Conservation (phyloP, 2,797 vertebrate species). For the Eleutherodactylus coqui region DNA sequence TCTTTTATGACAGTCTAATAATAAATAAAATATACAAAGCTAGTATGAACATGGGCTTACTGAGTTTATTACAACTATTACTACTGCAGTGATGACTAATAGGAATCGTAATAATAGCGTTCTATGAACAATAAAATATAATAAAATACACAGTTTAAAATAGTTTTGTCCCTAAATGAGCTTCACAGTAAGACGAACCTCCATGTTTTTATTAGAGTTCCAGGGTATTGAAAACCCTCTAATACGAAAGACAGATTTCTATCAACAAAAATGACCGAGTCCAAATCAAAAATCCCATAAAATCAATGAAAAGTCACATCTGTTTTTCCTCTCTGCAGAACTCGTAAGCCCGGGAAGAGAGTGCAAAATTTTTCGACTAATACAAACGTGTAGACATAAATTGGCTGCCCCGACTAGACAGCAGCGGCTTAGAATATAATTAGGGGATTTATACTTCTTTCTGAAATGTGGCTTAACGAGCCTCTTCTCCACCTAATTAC, state of each 20-base stretch:
- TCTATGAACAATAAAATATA: background rate
- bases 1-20: too few species aligned
- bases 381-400: conserved; percentile 54
- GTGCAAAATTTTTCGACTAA: conserved; percentile 54
- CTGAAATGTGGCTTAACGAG: conserved; percentile 44
- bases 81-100: background rate
- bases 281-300: conserved; percentile 43
- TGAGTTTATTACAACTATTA: background rate
- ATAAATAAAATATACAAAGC: too few species aligned
- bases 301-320: conserved; percentile 44
- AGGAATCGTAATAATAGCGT: background rate
- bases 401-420: conserved; percentile 58
- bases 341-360: conserved; percentile 22
- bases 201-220: background rate
- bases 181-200: background rate
- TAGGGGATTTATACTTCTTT: conserved; percentile 59
- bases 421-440: conserved; percentile 57
- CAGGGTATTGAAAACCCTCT: conserved; percentile 18
- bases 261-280: conserved; percentile 40
- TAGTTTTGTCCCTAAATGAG: background rate
- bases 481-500: conserved; percentile 52
- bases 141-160: background rate
- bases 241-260: conserved; percentile 52
- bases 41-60: background rate
- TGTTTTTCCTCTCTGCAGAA: conserved; percentile 49